These are phyloP conservation scores for Lytechinus pictus DNA, from an alignment of 35 echinoderm and acorn worm species.

Conservation along the genomic window DNA sequence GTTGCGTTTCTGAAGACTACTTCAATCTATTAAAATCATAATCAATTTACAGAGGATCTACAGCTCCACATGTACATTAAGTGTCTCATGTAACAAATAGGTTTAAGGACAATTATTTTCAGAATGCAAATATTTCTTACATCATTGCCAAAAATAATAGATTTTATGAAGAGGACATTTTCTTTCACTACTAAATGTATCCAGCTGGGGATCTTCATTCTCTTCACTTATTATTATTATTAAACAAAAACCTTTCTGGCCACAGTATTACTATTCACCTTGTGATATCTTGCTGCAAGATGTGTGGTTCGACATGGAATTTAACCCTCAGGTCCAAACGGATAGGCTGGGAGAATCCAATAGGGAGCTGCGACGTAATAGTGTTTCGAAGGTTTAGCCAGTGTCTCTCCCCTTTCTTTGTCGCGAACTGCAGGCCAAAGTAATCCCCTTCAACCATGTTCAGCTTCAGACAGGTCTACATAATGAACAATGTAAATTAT, in stretches of 20 bases:
- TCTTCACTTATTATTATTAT: too few relatives aligned
- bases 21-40: too few relatives aligned
- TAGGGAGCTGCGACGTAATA: conserved; percentile 75
- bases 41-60: too few relatives aligned
- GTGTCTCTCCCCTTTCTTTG: conserved; percentile 72
- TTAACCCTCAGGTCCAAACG: conserved; percentile 80
- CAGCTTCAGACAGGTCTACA: conserved; percentile 47
- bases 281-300: conserved; percentile 78
- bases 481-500: neutral
- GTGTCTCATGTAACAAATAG: too few relatives aligned
- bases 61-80: too few relatives aligned
- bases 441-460: conserved; percentile 83
- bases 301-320: conserved; percentile 86
- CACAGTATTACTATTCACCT: conserved; percentile 54
- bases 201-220: too few relatives aligned
- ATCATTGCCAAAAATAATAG: too few relatives aligned
- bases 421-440: conserved; percentile 84
- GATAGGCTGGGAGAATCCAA: conserved; percentile 51
- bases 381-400: conserved; percentile 91
- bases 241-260: neutral
- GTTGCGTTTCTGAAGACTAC: too few relatives aligned
- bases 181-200: too few relatives aligned
- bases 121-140: too few relatives aligned
- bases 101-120: too few relatives aligned
- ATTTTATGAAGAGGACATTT: too few relatives aligned